phyloP scores from a whole-genome alignment of 2,113 vertebrate genomes.

The Neodon shergylaensis region DNA sequence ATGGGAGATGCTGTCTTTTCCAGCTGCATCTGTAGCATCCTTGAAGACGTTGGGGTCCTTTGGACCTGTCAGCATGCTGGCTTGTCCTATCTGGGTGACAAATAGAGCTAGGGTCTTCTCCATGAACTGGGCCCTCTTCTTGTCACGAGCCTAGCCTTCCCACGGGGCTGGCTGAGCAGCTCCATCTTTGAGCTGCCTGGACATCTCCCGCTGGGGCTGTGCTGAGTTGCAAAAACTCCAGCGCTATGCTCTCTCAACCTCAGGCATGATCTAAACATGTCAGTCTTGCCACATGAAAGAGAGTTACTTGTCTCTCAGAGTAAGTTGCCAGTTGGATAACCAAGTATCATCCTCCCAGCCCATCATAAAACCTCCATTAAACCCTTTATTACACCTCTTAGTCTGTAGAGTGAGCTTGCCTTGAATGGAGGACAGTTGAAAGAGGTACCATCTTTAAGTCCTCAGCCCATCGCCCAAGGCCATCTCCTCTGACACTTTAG shows the following conservation, averaged over 20 bases:
- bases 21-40: no score
- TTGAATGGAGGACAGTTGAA: conserved; percentile 12
- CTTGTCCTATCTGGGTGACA: background rate
- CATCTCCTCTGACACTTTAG: conserved; percentile 56
- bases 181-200: conserved; percentile 42
- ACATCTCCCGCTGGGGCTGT: conserved; percentile 20
- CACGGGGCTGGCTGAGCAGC: background rate
- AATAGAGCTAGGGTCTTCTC: background rate
- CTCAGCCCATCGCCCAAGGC: conserved; percentile 22
- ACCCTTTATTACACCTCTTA: conserved; percentile 59
- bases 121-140: background rate
- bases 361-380: conserved; percentile 68
- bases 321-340: conserved; percentile 63
- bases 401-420: conserved; percentile 25
- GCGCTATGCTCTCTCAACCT: background rate
- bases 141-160: background rate
- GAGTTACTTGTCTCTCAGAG: conserved; percentile 63
- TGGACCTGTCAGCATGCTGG: no score
- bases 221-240: conserved; percentile 60
- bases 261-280: conserved; percentile 59
- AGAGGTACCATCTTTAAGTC: background rate
- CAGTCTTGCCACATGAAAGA: conserved; percentile 74
- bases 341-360: conserved; percentile 57
- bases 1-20: no score
- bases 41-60: no score